A percentile compares a stretch with the other conserved stretches of the same genome.
Conservation (phyloP, 2,888 invertebrate genomes). For the Andrena dorsata region DNA sequence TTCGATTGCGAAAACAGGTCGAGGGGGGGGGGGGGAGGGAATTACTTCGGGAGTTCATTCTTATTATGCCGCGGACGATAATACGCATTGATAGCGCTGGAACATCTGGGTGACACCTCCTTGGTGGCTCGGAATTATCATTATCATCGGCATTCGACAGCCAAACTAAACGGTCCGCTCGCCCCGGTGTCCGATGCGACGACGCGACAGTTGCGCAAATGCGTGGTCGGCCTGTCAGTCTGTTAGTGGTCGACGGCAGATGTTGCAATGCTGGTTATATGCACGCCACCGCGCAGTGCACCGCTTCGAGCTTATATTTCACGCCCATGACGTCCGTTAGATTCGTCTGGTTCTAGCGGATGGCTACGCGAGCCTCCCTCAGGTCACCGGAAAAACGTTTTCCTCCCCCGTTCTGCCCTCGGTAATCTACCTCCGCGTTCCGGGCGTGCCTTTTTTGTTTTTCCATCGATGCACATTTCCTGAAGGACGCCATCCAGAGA, state of each 20-base stretch:
- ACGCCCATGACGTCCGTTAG: slow-evolving; percentile 64
- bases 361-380: slow-evolving; percentile 1
- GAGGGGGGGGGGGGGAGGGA: no score
- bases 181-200: slow-evolving; percentile 54
- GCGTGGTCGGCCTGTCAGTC: slow-evolving; percentile 71
- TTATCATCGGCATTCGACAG: slow-evolving; percentile 63
- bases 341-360: slow-evolving; percentile 11
- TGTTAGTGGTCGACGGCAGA: slow-evolving; percentile 78
- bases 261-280: slow-evolving; percentile 76
- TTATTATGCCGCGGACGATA: slow-evolving; percentile 9
- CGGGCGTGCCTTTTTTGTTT: slow-evolving; percentile 36
- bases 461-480: slow-evolving; percentile 17
- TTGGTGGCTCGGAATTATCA: slow-evolving; percentile 50
- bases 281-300: slow-evolving; percentile 60
- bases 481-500: no score
- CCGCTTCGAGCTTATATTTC: slow-evolving; percentile 69
- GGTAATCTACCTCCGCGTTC: slow-evolving; percentile 22
- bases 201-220: slow-evolving; percentile 80
- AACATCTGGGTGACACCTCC: slow-evolving; percentile 59
- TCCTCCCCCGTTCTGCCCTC: neutral
- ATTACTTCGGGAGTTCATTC: slow-evolving; percentile 6
- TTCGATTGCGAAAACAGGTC: no score
- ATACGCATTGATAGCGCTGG: slow-evolving; percentile 29
- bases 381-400: slow-evolving; percentile 44
- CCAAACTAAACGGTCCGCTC: slow-evolving; percentile 53